Conservation (phyloP, 2,797 vertebrate species). For the Pristis pectinata region DNA sequence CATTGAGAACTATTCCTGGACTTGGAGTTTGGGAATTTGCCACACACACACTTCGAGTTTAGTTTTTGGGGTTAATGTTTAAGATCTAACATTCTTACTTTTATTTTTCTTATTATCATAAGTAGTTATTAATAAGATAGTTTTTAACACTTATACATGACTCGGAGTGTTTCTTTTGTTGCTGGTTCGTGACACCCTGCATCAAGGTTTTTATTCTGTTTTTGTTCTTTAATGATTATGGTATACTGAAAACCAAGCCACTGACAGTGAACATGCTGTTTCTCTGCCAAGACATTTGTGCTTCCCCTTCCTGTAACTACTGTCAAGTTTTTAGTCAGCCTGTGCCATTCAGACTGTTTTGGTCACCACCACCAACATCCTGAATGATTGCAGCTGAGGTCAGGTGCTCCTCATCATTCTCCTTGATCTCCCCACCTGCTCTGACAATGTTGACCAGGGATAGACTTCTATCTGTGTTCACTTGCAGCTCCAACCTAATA, state of each 20-base stretch:
- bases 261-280: not conserved
- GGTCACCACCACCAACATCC: not conserved
- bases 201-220: no score
- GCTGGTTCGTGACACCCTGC: no score
- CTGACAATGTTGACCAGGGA: not conserved
- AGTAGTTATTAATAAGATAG: no score
- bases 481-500: not conserved
- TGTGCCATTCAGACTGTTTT: not conserved
- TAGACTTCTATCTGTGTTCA: not conserved
- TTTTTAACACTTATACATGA: no score
- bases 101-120: no score
- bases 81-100: no score
- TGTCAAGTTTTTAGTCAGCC: not conserved
- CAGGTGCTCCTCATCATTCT: not conserved
- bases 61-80: no score
- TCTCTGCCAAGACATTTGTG: not conserved
- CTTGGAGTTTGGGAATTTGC: no score
- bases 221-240: no score
- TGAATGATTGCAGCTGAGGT: not conserved
- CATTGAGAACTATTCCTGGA: no score
- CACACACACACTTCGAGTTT: no score
- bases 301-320: not conserved
- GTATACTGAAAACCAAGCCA: not conserved
- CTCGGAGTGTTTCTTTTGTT: no score
- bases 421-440: not conserved